Evolutionary conservation across 2,113 vertebrate species (phyloP).

Genomic region (Crotalus helleri): DNA sequence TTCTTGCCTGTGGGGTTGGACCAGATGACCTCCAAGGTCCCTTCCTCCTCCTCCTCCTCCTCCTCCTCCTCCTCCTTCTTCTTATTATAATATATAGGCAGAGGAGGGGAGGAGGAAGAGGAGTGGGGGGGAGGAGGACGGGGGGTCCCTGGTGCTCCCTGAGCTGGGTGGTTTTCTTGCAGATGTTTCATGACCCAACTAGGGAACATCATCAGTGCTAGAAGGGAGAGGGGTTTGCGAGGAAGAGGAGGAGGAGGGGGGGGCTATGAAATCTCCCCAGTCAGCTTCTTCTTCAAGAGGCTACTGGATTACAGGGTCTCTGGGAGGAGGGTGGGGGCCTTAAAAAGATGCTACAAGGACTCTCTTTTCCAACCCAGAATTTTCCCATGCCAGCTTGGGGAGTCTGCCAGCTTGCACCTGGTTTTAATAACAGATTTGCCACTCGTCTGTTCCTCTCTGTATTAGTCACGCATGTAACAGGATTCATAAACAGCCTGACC

Average conservation of each 20-base stretch:
- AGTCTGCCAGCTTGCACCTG: conserved; percentile 28
- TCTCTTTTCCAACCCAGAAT: neutral
- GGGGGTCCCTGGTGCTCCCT: neutral
- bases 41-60: too few relatives aligned
- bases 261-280: neutral
- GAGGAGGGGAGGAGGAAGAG: neutral
- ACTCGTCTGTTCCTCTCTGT: neutral
- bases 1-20: too few relatives aligned
- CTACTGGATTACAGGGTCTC: neutral
- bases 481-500: rapidly evolving
- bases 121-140: too few relatives aligned
- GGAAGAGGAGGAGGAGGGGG: too few relatives aligned
- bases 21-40: too few relatives aligned
- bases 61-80: too few relatives aligned
- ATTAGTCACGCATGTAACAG: neutral
- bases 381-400: neutral
- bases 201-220: neutral
- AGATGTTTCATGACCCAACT: neutral
- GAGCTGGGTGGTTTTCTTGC: neutral
- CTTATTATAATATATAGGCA: too few relatives aligned
- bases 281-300: neutral
- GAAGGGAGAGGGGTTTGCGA: neutral
- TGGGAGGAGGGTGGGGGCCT: neutral
- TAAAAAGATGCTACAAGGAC: too few relatives aligned
- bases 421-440: neutral